Conservation (phyloP, 2,888 invertebrate species). For the Drosophila austrosaltans region DNA sequence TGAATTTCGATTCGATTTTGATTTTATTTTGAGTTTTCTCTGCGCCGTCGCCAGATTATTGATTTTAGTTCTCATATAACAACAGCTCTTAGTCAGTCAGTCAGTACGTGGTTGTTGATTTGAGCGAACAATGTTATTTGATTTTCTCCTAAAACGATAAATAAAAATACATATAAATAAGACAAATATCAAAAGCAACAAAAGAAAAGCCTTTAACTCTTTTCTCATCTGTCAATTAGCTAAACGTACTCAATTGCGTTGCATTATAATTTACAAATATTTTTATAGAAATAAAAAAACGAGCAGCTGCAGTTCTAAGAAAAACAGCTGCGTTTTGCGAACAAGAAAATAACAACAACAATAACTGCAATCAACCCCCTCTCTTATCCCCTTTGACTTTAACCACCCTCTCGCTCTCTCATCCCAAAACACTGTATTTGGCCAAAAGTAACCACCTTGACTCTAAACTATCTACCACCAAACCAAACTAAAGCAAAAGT, state of each 20-base stretch:
- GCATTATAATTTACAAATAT: slow-evolving; percentile 1
- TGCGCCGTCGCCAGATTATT: slow-evolving; percentile 70
- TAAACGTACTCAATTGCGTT: slow-evolving; percentile 15
- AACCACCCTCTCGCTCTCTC: not conserved
- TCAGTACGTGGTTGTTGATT: slow-evolving; percentile 67
- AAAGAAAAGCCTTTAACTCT: not conserved
- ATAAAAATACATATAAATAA: slow-evolving; percentile 45
- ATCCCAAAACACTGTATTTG: slow-evolving; percentile 20
- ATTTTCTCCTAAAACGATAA: slow-evolving; percentile 51
- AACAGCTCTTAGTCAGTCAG: slow-evolving; percentile 25
- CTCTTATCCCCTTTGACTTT: slow-evolving; percentile 46
- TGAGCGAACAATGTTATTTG: slow-evolving; percentile 63
- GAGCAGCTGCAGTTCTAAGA: slow-evolving; percentile 47
- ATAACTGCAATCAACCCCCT: slow-evolving; percentile 47
- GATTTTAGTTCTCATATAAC: slow-evolving; percentile 53
- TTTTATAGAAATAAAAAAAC: not conserved
- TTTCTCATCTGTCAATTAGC: slow-evolving; percentile 36
- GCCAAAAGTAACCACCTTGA: slow-evolving; percentile 48
- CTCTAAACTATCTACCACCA: slow-evolving; percentile 39
- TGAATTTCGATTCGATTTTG: slow-evolving; percentile 70
- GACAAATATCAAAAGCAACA: not conserved
- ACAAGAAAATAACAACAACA: slow-evolving; percentile 61
- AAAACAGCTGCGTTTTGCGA: slow-evolving; percentile 64
- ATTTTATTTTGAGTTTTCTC: slow-evolving; percentile 41
- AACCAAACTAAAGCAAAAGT: slow-evolving; percentile 24